phyloP scores from a whole-genome alignment of 2,113 vertebrate genomes.

The Trogon surrucura region DNA sequence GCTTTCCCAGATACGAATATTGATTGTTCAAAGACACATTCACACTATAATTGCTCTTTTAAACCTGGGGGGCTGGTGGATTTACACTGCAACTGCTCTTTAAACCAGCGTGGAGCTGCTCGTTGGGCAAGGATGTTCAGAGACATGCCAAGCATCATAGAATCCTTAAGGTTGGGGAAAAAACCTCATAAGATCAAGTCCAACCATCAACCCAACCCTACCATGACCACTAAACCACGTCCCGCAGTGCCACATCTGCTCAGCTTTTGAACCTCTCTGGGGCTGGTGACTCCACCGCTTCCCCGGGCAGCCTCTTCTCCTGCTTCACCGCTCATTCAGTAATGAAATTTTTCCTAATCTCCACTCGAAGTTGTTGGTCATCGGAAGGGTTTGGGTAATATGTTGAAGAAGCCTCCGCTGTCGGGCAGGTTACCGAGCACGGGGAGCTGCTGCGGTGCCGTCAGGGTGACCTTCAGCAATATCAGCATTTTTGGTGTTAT shows the following conservation, averaged over 20 bases:
- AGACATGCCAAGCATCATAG: too few species aligned
- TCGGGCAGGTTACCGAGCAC: rapidly evolving
- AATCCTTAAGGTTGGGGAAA: too few species aligned
- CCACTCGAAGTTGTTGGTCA: not conserved
- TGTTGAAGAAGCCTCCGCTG: not conserved
- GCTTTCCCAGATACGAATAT: not conserved
- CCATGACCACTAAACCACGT: too few species aligned
- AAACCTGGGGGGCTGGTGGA: not conserved
- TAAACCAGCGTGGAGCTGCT: not conserved
- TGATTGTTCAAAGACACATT: not conserved
- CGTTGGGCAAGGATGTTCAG: not conserved
- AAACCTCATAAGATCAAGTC: too few species aligned
- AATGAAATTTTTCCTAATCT: too few species aligned
- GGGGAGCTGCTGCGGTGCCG: not conserved
- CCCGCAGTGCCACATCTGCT: too few species aligned
- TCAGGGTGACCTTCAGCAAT: not conserved
- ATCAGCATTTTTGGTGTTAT: rapidly evolving
- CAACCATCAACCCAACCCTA: too few species aligned
- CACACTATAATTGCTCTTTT: not conserved
- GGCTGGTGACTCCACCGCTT: too few species aligned
- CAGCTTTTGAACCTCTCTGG: too few species aligned
- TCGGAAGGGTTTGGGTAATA: not conserved
- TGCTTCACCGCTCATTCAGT: too few species aligned
- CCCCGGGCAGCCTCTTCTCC: too few species aligned
- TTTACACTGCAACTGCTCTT: not conserved